Evolutionary conservation across 2,888 invertebrate genomes (phyloP), one percentile per base, ranked within the genome.

Genomic region (Xestia rhomboidea): DNA sequence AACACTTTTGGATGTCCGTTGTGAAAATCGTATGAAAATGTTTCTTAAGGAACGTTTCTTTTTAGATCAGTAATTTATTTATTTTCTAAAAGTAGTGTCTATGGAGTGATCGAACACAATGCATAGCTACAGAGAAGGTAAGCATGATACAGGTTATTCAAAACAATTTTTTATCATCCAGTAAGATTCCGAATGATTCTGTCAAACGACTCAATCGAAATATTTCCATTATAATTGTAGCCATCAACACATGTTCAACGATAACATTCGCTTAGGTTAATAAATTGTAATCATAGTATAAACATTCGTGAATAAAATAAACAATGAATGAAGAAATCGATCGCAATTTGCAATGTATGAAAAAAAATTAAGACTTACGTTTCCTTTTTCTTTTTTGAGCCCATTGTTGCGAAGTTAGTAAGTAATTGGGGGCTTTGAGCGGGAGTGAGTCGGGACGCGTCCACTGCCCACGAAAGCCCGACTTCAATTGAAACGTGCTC

Each of bases 371-470:
- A 60, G 2, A 89, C 89, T 89, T 83, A 89, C 89, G 73, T 83
- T 77, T 85, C 83, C 62, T 88, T 89, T 76, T 85, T 88, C 79
- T 90, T 87, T 71, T 89, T 89, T 5, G 89, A 72, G 41, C 84
- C 87, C 89, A 89, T 89, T 70, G 34, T 68, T 60, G 54, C 0
- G 49, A 41, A 44, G n/a, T 54, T 62, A 18, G 41, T 64, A 8
- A 27, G 41, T 54, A 8, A 54, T n/a, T 54, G 11, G 60, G 68
- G 57, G 46, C 21, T 46, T 64, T 30, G 41, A 44, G 62, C n/a
- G 57, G 21, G 66, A 49, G 11, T 11, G 41, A 30, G 38, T 72
- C 34, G 62, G 86, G 68, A 72, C 64, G 68, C 83, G 86, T 72
- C 78, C 71, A 44, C 68, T 66, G 27, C 30, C 51, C 74, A 34